These are phyloP conservation scores for Solea solea DNA, from an alignment of 2,113 vertebrate genomes.

Conservation along the genomic window DNA sequence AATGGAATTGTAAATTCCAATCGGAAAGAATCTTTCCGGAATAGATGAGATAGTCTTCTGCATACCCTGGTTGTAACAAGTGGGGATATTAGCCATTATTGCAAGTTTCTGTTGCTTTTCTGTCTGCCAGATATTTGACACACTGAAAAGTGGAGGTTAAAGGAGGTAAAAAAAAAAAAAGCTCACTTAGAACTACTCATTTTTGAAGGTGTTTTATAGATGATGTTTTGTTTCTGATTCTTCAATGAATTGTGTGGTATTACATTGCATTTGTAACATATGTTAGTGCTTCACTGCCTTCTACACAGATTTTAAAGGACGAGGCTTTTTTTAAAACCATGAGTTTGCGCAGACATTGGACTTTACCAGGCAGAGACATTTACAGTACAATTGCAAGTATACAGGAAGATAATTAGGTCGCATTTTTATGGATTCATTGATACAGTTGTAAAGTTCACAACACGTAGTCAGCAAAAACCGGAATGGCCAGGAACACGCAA, in stretches of 20 bases:
- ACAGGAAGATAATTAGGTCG: too few species aligned
- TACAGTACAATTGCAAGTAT: not conserved
- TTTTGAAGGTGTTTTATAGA: conserved; percentile 5
- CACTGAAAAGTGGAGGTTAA: conserved; percentile 26
- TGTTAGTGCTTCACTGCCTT: not conserved
- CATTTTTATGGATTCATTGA: too few species aligned
- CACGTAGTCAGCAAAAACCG: not conserved
- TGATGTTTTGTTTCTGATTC: conserved; percentile 2
- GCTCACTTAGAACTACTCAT: conserved; percentile 15
- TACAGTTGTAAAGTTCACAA: not conserved
- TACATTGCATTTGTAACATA: conserved; percentile 7
- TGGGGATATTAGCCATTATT: too few species aligned
- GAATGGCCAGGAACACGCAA: not conserved
- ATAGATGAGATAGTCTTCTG: too few species aligned
- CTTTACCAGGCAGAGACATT: not conserved
- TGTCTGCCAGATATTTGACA: conserved; percentile 22
- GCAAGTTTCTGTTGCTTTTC: too few species aligned
- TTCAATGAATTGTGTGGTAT: not conserved
- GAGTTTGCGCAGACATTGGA: not conserved
- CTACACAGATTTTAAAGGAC: not conserved
- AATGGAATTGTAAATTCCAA: too few species aligned
- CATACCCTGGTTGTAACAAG: too few species aligned
- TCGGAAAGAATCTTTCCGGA: too few species aligned
- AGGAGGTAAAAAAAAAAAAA: not conserved
- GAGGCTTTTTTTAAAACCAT: conserved; percentile 5